Evolutionary conservation across 2,888 invertebrate species (phyloP).

Genomic region (Kuschelorhynchus macadamiae): DNA sequence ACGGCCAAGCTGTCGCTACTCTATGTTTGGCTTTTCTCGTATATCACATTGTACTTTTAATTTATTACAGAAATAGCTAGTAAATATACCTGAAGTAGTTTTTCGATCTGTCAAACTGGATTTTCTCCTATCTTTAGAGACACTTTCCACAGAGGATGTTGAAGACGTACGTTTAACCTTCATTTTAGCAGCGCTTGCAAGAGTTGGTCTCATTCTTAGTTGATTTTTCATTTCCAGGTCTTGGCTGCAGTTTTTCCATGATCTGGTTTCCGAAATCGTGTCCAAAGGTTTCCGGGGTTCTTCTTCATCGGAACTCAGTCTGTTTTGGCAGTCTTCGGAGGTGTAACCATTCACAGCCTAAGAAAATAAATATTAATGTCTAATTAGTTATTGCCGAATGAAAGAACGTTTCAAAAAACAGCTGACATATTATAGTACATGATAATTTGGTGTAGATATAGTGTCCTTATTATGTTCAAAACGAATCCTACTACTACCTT

Average conservation of each 20-base stretch:
- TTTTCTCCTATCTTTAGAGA: conserved; percentile 54
- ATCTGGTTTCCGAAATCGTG: conserved; percentile 68
- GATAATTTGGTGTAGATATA: too few relatives aligned
- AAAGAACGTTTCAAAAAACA: too few relatives aligned
- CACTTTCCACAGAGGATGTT: conserved; percentile 67
- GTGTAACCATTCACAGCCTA: conserved; percentile 71
- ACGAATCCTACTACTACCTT: too few relatives aligned
- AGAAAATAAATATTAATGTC: too few relatives aligned
- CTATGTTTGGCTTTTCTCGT: too few relatives aligned
- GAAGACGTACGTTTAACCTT: conserved; percentile 64
- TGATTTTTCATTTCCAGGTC: conserved; percentile 48
- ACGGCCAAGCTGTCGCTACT: too few relatives aligned
- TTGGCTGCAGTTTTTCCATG: conserved; percentile 59
- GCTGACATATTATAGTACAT: too few relatives aligned
- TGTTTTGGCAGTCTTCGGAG: conserved; percentile 67
- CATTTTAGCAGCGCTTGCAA: conserved; percentile 54
- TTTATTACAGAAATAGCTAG: background rate
- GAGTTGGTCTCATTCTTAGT: conserved; percentile 53
- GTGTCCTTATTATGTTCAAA: too few relatives aligned
- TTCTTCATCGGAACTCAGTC: conserved; percentile 64
- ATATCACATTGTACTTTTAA: too few relatives aligned
- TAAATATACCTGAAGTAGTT: conserved; percentile 27
- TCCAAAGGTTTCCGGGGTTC: conserved; percentile 59
- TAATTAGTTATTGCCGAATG: too few relatives aligned
- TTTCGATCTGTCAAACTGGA: conserved; percentile 44